Evolutionary conservation across 2,113 vertebrate genomes (phyloP), one percentile per base, ranked within the genome.

Genomic region (Haemorhous mexicanus): DNA sequence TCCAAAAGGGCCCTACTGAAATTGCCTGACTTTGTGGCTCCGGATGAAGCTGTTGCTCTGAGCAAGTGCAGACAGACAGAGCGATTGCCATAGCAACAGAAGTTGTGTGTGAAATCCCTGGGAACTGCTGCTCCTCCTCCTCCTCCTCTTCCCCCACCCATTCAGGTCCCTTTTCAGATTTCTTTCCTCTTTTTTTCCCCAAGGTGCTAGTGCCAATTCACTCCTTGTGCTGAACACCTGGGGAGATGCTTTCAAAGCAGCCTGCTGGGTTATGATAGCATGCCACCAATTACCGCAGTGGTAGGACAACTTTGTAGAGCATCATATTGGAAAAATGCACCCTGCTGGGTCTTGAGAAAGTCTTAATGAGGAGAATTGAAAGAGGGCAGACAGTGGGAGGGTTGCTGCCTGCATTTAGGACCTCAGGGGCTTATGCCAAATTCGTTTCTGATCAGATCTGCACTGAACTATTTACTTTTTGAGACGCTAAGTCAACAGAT

Each of bases 21-120:
- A 95, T 55, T 89, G 53, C 49, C 86, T 90, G 90, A 73, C 55
- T 74, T 16, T 61, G 77, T 9, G 4, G n/a, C 85, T 96, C 50
- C 0, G 0, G n/a, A 61, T 87, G 94, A 94, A 89, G 90, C 85
- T 94, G 79, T 82, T 95, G 69, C 96, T 95, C 92, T 75, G 82
- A 95, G 78, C 85, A 90, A 91, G 90, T 95, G 84, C 90, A 92
- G 94, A 94, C 91, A 93, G 94, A 96, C 87, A 92, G 94, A 90
- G 77, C 0, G 2, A 97, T 97, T 96, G 92, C 94, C 94, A 97
- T 97, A 89, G 96, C 96, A 97, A 97, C 96, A 77, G 90, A 94
- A 95, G 94, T 74, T 96, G 93, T 85, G 92, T 94, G 73, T 90
- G 92, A 96, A 96, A 97, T 84, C 95, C 79, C 69, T 96, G 96